Base-by-base conservation (phyloP, 2,797 vertebrate genomes). In the Gobionotothen gibberifrons region DNA sequence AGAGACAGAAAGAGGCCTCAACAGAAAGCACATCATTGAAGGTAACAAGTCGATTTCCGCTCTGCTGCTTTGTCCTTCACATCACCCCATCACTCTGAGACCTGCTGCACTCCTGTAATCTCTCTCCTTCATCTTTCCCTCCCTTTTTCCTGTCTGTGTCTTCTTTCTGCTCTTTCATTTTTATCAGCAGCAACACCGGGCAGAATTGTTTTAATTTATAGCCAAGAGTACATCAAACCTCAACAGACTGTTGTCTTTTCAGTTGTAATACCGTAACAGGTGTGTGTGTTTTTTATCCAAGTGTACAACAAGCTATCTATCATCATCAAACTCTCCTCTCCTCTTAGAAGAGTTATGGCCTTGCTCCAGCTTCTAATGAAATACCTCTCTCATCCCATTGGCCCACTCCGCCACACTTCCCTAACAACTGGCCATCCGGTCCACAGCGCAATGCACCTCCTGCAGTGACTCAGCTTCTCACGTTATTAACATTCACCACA, bases 1-100 rank as follows among this genome's bases (percentile, higher is more conserved):
- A 36, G 98, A 99, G 91, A 99, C 98, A 0, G 98, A 99, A 85
- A 92, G 97, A 90, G 98, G 98, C 32, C 93, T 99, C 44, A 99
- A 98, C 48, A 95, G 98, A 82, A 99, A 99, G 79, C 98, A 99
- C 88, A 99, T 99, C 67, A 98, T 99, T 29, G 98, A 99, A 97
- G 98, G 98, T 99, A 93, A 17, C 74, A 60, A 72, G 81, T 77
- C 65, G 15, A 68, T 83, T 74, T 75, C 67, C 21, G 72, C 81
- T 78, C 76, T 43, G 75, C 70, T 49, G 43, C 74, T 77, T 81
- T 83, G 80, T 79, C 89, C 90, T 85, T 87, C 85, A 71, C 60
- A 14, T 84, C 89, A 85, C 71, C 81, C 74, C 74, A 63, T 82
- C 81, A 68, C 57, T 53, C 8, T 0, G 42, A 59, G 46, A 44